Conservation (phyloP, 1,140 invertebrate genomes). For the Hermetia illucens region DNA sequence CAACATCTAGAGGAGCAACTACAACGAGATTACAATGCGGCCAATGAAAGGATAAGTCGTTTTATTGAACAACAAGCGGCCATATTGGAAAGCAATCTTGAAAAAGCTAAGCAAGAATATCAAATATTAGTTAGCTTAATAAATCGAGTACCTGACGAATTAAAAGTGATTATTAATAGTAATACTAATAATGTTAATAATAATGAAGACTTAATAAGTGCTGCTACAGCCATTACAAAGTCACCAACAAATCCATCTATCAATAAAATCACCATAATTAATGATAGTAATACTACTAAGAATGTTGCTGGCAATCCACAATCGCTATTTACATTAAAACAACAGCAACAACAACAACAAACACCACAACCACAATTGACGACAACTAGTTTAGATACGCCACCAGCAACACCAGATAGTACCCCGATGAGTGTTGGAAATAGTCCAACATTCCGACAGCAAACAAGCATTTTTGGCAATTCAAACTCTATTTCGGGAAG, state of each 20-base stretch:
- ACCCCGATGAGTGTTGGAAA: slow-evolving; percentile 30
- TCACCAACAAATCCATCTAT: too few relatives aligned
- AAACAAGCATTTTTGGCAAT: too few relatives aligned
- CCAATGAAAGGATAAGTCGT: slow-evolving; percentile 17
- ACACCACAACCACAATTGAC: slow-evolving; percentile 20
- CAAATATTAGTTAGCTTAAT: slow-evolving; percentile 13
- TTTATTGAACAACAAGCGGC: slow-evolving; percentile 20
- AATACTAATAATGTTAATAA: too few relatives aligned
- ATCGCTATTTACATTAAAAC: neutral
- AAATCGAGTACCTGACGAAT: slow-evolving; percentile 13
- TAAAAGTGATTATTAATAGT: slow-evolving; percentile 18
- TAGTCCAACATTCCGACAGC: slow-evolving; percentile 26
- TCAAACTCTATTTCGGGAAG: too few relatives aligned
- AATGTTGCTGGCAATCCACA: neutral
- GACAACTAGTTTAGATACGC: slow-evolving; percentile 29
- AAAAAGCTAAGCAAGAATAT: slow-evolving; percentile 23
- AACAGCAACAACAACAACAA: neutral
- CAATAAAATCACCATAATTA: too few relatives aligned
- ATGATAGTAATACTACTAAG: too few relatives aligned
- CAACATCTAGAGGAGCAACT: slow-evolving; percentile 15
- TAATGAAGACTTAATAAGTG: too few relatives aligned
- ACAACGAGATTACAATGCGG: slow-evolving; percentile 20
- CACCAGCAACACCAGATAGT: slow-evolving; percentile 27
- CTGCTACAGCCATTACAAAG: too few relatives aligned
- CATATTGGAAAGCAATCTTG: slow-evolving; percentile 22